phyloP scores from a whole-genome alignment of 2,113 vertebrate species.

The Channa argus region DNA sequence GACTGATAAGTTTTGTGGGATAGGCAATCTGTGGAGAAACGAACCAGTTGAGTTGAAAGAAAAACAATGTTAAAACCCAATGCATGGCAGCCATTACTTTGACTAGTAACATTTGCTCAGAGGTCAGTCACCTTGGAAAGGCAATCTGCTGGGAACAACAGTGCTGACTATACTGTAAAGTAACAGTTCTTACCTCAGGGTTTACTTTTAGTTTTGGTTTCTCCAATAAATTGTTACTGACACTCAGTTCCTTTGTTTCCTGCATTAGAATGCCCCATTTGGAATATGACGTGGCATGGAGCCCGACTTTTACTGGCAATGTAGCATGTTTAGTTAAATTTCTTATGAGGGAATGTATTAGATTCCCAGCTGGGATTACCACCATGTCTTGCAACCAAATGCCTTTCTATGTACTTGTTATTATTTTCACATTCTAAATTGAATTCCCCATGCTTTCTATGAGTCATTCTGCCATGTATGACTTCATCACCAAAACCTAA shows the following conservation, averaged over 20 bases:
- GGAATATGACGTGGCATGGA: conserved; percentile 26
- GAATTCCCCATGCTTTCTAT: conserved; percentile 30
- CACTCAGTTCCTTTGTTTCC: conserved; percentile 26
- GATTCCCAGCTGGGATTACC: conserved; percentile 12
- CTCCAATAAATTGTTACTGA: conserved; percentile 29
- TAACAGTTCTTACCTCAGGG: conserved; percentile 44
- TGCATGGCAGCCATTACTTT: conserved; percentile 71
- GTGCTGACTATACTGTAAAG: conserved; percentile 69
- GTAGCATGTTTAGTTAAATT: conserved; percentile 37
- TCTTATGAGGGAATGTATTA: conserved; percentile 27
- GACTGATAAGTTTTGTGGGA: conserved; percentile 77
- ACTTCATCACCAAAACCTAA: conserved; percentile 49
- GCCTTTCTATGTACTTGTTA: conserved; percentile 10
- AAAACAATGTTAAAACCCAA: conserved; percentile 73
- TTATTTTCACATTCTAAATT: conserved; percentile 50
- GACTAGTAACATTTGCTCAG: conserved; percentile 71
- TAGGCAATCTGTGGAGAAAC: conserved; percentile 75
- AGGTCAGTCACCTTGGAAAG: conserved; percentile 73
- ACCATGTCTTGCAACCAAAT: conserved; percentile 36
- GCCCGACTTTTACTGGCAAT: conserved; percentile 27
- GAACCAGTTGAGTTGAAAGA: conserved; percentile 64
- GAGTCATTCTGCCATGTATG: conserved; percentile 44
- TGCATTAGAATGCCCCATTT: conserved; percentile 28
- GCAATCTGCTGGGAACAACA: conserved; percentile 66
- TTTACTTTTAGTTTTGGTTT: conserved; percentile 23